Conservation (phyloP, 2,888 invertebrate species). For the Lumbricus terrestris region DNA sequence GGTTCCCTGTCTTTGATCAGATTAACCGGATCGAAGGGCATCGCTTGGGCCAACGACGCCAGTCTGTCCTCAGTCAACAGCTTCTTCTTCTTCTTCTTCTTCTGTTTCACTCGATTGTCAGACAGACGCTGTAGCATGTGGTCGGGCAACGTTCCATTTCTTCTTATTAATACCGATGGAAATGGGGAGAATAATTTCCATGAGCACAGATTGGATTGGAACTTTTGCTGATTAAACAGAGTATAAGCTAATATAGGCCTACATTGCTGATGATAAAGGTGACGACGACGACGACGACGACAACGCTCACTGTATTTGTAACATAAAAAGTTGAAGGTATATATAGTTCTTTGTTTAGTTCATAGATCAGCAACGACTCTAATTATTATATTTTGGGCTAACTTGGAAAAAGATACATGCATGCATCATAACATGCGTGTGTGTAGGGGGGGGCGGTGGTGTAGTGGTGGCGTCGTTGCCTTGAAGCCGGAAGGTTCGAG, state of each 20-base stretch:
- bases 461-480: too few species aligned
- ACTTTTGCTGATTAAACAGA: neutral
- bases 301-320: neutral
- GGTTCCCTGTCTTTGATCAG: neutral
- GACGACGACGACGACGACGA: too few species aligned
- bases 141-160: neutral
- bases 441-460: too few species aligned
- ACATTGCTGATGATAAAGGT: neutral
- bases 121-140: too few species aligned
- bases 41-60: neutral
- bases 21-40: neutral
- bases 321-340: neutral
- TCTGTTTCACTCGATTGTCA: too few species aligned
- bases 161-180: neutral
- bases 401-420: neutral
- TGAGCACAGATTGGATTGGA: neutral
- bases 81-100: too few species aligned
- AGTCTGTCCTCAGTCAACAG: neutral
- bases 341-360: neutral
- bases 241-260: neutral
- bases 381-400: neutral
- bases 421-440: too few species aligned
- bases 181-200: neutral
- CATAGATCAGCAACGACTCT: neutral
- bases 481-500: too few species aligned